phyloP scores from a whole-genome alignment of 2,888 invertebrate species.

The Dilophus febrilis region DNA sequence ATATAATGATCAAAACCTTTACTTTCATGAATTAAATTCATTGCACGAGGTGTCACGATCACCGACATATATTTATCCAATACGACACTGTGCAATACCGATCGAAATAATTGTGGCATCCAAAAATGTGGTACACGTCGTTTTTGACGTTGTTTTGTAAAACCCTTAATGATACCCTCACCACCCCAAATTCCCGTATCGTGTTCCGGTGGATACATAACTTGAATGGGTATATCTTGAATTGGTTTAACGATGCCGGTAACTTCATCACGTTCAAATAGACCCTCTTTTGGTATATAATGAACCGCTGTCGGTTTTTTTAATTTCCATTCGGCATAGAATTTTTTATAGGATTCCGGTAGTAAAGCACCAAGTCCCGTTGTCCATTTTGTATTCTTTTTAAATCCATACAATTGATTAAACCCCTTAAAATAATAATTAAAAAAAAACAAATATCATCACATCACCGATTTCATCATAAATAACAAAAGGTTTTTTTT shows the following conservation, averaged over 20 bases:
- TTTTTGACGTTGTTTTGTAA: constrained; percentile 42
- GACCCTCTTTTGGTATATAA: constrained; percentile 54
- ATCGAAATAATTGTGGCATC: constrained; percentile 64
- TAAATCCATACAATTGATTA: constrained; percentile 27
- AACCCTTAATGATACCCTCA: constrained; percentile 83
- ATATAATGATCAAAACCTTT: constrained; percentile 93
- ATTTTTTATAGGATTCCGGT: constrained; percentile 70
- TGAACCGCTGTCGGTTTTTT: constrained; percentile 44
- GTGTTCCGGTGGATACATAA: constrained; percentile 62
- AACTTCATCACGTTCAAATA: constrained; percentile 52
- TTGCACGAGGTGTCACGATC: constrained; percentile 66
- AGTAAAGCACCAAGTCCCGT: constrained; percentile 48
- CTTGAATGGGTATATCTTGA: constrained; percentile 58
- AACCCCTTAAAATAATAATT: constrained; percentile 5
- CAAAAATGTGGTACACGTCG: constrained; percentile 70
- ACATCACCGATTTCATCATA: too few species aligned
- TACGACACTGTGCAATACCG: constrained; percentile 80
- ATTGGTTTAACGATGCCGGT: constrained; percentile 56
- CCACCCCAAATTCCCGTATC: constrained; percentile 91
- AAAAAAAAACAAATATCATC: too few species aligned
- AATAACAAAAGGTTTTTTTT: too few species aligned
- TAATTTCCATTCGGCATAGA: constrained; percentile 69
- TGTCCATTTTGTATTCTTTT: constrained; percentile 38
- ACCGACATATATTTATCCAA: constrained; percentile 69
- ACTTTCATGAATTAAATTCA: constrained; percentile 70